Evolutionary conservation across 2,797 vertebrate species (phyloP), one percentile per base, ranked within the genome.

Genomic region (Acrossocheilus fasciatus): DNA sequence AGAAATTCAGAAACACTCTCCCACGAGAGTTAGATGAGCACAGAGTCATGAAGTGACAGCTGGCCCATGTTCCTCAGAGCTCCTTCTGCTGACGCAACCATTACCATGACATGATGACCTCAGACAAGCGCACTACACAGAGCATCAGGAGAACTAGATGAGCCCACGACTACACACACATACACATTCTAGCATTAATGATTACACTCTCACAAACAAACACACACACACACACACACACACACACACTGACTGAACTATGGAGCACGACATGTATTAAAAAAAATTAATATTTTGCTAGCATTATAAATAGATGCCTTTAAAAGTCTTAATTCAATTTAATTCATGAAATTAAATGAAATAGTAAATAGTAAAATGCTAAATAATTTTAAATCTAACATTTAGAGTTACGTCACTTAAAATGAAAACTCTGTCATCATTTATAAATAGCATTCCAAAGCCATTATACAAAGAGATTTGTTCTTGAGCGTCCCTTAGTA

Each of bases 21-120:
- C 91, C 91, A 92, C 90, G 90, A 90, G 88, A 90, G 90, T 87
- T 87, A 82, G 54, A 59, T 43, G 73, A 59, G 39, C 68, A 74
- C 39, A 87, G 34, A 88, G 52, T 85, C 84, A 77, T 18, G 12
- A 41, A 75, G 84, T 34, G 64, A 87, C 88, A 91, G 87, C 86
- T 89, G 92, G 88, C 88, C 76, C 23, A 88, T 70, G 80, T 88
- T 84, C 88, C 75, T 90, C 90, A 77, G 34, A 79, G 84, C 77
- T 91, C 90, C 90, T 52, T 86, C 87, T 90, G 90, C 92, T 88
- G 88, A 91, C 86, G 78, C 91, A 92, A 91, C 87, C 89, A 94
- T 93, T 92, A 89, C 69, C 84, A 89, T 93, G 93, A 95, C 92
- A 92, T 91, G 90, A 95, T 94, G 91, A 89, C 89, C 92, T 91